Evolutionary conservation across 2,888 invertebrate species (phyloP), one percentile per base, ranked within the genome.

Genomic region (Sepiola atlantica): DNA sequence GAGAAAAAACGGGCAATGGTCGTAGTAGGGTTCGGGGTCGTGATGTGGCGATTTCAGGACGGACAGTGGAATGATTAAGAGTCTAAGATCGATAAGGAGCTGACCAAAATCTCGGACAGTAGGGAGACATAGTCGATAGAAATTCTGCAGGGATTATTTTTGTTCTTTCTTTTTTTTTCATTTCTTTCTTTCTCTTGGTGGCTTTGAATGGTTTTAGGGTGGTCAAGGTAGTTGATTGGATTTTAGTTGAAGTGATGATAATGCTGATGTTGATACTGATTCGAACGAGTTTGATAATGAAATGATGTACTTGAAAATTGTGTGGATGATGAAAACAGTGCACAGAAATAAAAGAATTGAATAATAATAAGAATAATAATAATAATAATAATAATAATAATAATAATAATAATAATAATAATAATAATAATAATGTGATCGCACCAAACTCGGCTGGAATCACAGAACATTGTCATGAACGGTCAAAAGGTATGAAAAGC

Each of bases 51-150:
- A 18, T n/a, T n/a, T n/a, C 32, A 2, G 16, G 32, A n/a, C 16
- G 77, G 77, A 77, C 77, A 77, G n/a, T n/a, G 16, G 77, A 77
- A 77, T 77, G 77, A 77, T 77, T 77, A 77, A 77, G 77, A 77
- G n/a, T 77, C 32, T 77, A 16, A 77, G 77, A 77, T 77, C 77
- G 77, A 77, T 77, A 77, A 77, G 77, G 77, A 77, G 77, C 16
- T 77, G 77, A 32, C n/a, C 77, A 32, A 32, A 77, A 77, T n/a
- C 77, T 32, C 77, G 77, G n/a, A 77, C n/a, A 77, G n/a, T 45
- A 45, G 77, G 77, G 77, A 77, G 77, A 77, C 45, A 45, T 32
- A n/a, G 77, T 77, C 77, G 77, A 77, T 77, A 77, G 77, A 32
- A 77, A 4, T n/a, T 77, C 14, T n/a, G 77, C 4, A 14, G n/a